Percentiles rank a stretch among this genome's conserved stretches.
These are phyloP conservation scores for Cavia porcellus DNA, from an alignment of 2,113 vertebrate species.

Conservation along the genomic window DNA sequence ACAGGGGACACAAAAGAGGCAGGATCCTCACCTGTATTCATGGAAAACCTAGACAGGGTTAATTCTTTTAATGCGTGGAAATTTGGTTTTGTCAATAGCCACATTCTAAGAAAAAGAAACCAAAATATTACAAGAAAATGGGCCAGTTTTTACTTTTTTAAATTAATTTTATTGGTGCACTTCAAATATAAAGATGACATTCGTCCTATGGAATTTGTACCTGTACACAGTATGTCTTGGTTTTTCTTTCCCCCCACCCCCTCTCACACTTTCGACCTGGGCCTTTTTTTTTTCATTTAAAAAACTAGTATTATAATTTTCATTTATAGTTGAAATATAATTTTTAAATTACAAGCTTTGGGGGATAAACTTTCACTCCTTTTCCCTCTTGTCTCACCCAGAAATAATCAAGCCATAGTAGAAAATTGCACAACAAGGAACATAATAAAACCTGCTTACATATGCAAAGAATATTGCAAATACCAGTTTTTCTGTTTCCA, in stretches of 20 bases:
- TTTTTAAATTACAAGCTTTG: constrained; percentile 33
- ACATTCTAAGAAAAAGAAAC: constrained; percentile 47
- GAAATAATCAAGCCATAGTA: constrained; percentile 48
- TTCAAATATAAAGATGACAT: background rate
- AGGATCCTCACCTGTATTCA: background rate
- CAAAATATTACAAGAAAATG: constrained; percentile 42
- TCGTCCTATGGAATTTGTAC: background rate
- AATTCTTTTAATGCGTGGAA: constrained; percentile 41
- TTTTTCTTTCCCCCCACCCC: no score
- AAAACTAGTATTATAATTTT: background rate
- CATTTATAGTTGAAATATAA: background rate
- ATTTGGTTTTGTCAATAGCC: constrained; percentile 21
- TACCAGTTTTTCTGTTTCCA: constrained; percentile 2
- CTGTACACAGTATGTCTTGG: background rate
- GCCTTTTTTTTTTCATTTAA: background rate
- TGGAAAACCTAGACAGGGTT: constrained; percentile 1
- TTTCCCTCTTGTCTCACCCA: constrained; percentile 7
- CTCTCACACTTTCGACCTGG: background rate
- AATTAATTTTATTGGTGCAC: background rate
- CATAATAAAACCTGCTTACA: constrained; percentile 46
- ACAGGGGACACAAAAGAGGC: background rate
- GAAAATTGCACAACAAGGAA: constrained; percentile 45
- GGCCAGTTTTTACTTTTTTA: background rate
- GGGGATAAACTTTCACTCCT: background rate
- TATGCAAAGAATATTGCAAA: constrained; percentile 2